Evolutionary conservation across 2,113 vertebrate species (phyloP).

Genomic region (Chauna torquata): DNA sequence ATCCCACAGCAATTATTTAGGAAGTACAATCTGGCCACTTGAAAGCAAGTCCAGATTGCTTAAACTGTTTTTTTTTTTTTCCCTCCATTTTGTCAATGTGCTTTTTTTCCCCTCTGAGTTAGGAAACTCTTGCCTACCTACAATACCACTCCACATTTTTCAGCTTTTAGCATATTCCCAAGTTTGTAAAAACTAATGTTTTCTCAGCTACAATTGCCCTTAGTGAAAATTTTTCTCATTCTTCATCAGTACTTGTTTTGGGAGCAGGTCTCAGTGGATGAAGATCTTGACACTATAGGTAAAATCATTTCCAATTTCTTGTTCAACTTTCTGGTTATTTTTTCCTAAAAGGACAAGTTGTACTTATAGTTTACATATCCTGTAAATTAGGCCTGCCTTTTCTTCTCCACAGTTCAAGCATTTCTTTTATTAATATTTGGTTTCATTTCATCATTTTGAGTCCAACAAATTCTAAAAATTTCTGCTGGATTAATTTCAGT

Average conservation of each 20-base stretch:
- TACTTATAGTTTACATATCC: background rate
- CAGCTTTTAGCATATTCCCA: background rate
- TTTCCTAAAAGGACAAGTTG: background rate
- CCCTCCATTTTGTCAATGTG: background rate
- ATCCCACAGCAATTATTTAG: background rate
- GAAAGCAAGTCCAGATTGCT: constrained; percentile 8
- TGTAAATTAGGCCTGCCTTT: background rate
- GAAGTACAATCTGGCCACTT: background rate
- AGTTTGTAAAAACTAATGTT: background rate
- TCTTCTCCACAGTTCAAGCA: background rate
- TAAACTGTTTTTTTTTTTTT: background rate
- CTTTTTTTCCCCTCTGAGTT: background rate
- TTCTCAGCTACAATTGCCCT: background rate
- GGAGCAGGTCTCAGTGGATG: background rate
- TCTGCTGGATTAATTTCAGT: background rate
- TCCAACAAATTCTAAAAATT: background rate
- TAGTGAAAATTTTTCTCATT: background rate
- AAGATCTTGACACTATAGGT: background rate
- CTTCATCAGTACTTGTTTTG: background rate
- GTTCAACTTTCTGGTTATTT: background rate
- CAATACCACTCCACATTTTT: background rate
- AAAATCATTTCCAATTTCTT: background rate
- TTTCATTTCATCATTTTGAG: background rate
- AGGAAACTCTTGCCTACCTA: background rate
- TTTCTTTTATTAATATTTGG: background rate